Base-by-base conservation (phyloP, 2,113 vertebrate genomes). In the Calyptommatus sinebrachiatus region DNA sequence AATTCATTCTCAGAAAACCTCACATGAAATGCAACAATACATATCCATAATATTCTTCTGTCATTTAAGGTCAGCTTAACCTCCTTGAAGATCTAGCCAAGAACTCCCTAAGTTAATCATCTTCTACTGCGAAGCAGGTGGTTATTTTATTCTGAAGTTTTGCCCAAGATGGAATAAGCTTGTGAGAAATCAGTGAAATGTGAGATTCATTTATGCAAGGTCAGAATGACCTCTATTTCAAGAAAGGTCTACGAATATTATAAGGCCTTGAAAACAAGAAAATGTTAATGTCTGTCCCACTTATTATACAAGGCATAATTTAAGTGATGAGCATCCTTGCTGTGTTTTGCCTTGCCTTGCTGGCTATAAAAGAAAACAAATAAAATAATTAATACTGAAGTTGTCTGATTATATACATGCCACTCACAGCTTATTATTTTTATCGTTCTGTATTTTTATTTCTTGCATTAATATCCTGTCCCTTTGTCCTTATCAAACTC, bases 81-180 rank as follows among this genome's bases (percentile, higher is more conserved):
- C 94, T 94, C 92, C 91, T 89, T 87, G 89, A 90, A 89, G 87
- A 92, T 82, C 86, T 83, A 93, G 91, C 90, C 93, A 94, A 94
- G 88, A 92, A 93, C 91, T 94, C 92, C 94, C 91, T 92, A 92
- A 93, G 92, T 94, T 95, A 95, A 95, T 95, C 93, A 95, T 93
- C 92, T 87, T 90, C 93, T 90, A 86, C 84, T 84, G 86, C 87
- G 83, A 88, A 92, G 81, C 85, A 86, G 79, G 90, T 93, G 73
- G 84, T 89, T 94, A 89, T 92, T 94, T 93, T 83, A 88, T 89
- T 91, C 90, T 76, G 84, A 93, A 84, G 84, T 90, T 94, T 91
- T 90, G 87, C 90, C 93, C 86, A 85, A 91, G 89, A 92, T 0
- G 0, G 87, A 94, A 90, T 82, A 92, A 91, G 85, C 86, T 89